Conservation (phyloP, 2,797 vertebrate species). For the Pseudomugil tenellus region DNA sequence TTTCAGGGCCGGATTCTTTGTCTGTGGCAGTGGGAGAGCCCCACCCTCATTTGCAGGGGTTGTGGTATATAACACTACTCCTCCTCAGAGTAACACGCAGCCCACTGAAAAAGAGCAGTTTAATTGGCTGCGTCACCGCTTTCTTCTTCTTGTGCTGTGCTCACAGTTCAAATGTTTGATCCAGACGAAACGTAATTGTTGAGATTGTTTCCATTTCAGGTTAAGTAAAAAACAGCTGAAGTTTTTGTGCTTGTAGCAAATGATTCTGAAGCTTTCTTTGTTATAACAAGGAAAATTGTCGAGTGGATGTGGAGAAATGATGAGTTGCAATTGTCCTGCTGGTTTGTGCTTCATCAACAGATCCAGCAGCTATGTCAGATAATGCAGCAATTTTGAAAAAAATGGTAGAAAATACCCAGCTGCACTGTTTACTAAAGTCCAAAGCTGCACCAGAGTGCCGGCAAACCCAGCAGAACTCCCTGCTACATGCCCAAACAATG, state of each 20-base stretch:
- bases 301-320: slow-evolving; percentile 1
- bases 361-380: slow-evolving; percentile 13
- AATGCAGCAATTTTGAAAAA: slow-evolving; percentile 11
- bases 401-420: neutral
- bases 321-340: slow-evolving; percentile 21
- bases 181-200: slow-evolving; percentile 26
- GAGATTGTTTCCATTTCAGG: slow-evolving; percentile 36
- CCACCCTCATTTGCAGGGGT: slow-evolving; percentile 67
- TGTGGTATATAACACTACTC: slow-evolving; percentile 36
- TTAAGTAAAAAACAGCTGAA: slow-evolving; percentile 7
- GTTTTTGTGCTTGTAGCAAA: slow-evolving; percentile 36
- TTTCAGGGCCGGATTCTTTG: slow-evolving; percentile 57
- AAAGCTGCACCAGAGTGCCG: slow-evolving; percentile 29
- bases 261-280: slow-evolving; percentile 18
- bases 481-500: slow-evolving; percentile 45
- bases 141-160: slow-evolving; percentile 3
- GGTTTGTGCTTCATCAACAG: slow-evolving; percentile 41
- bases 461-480: too few species aligned
- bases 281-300: neutral
- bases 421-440: slow-evolving; percentile 10
- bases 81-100: slow-evolving; percentile 46
- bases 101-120: slow-evolving; percentile 37
- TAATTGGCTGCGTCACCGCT: slow-evolving; percentile 29
- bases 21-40: slow-evolving; percentile 70
- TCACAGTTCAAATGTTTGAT: slow-evolving; percentile 46